These are phyloP conservation scores for Bimastos eiseni DNA, from an alignment of 2,888 invertebrate genomes.

Conservation along the genomic window DNA sequence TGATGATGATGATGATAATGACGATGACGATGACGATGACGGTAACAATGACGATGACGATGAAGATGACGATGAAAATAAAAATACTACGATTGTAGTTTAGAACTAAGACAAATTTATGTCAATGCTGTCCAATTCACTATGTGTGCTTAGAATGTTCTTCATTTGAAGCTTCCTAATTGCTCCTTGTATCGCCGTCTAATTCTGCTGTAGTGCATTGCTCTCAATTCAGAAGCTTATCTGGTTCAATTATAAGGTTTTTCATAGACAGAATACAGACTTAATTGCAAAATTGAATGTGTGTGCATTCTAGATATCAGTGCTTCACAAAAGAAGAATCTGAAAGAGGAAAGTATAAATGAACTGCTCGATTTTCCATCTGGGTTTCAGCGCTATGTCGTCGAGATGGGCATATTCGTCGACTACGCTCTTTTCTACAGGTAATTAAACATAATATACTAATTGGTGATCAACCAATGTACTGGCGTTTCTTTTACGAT, in stretches of 20 bases:
- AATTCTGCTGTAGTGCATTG: too few relatives aligned
- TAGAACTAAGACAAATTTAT: background rate
- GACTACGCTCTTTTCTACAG: constrained; percentile 16
- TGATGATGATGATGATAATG: too few relatives aligned
- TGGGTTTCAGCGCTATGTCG: constrained; percentile 8
- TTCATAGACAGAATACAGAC: background rate
- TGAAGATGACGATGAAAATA: background rate
- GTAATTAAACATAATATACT: background rate
- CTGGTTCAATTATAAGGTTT: background rate
- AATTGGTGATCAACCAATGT: background rate
- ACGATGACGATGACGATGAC: too few relatives aligned
- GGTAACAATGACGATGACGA: background rate
- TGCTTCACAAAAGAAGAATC: background rate
- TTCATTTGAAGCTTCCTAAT: background rate
- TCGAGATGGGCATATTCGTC: background rate
- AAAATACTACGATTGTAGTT: background rate
- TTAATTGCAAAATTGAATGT: background rate
- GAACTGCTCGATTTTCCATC: background rate
- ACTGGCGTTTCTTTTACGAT: background rate
- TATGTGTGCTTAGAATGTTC: background rate
- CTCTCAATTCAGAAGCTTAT: too few relatives aligned
- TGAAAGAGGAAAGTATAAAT: background rate
- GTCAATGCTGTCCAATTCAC: background rate
- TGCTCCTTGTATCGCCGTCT: background rate
- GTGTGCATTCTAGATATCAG: background rate